Base-by-base conservation (phyloP, 2,888 invertebrate genomes). In the Caenorhabditis macrosperma region DNA sequence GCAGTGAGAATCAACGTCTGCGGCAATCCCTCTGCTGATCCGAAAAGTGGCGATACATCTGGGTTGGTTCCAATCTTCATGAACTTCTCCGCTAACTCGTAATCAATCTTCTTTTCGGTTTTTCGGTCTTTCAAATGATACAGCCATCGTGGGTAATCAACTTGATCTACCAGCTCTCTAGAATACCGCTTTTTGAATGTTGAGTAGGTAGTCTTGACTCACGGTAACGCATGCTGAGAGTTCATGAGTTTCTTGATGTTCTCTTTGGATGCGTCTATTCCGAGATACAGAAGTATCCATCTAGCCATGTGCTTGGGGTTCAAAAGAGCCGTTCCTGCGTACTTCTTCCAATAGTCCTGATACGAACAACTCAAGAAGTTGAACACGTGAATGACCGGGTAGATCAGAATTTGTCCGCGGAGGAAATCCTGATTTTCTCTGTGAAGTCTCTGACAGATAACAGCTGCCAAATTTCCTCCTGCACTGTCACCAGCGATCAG, bases 361-460 rank as follows among this genome's bases (percentile, higher is more conserved):
- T 87, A 88, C 9, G 89, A 88, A n/a, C 88, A 82, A 6, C 85
- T 80, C 3, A 80, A 82, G 76, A 91, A 90, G 81, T 91, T 90
- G 61, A 91, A 81, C 50, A 90, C 86, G 76, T 91, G 91, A n/a
- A 91, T 86, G 4, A 91, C 89, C 1, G 91, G 91, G 81, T 91
- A 91, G 66, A 91, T 90, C 20, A 91, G 86, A 24, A 91, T 83
- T 83, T 91, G 91, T 66, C 89, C 84, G 84, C 81, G 68, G 12
- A 88, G 63, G 35, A 66, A 17, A 10, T 69, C 44, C n/a, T 52
- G 57, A 24, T 59, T 66, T 9, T 72, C 55, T 22, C 54, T 41
- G 35, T 38, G 64, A 15, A 84, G 57, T 66, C 79, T 38, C 33
- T 84, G 84, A 54, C 76, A 61, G 9, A 81, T 68, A 12, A 80